Evolutionary conservation across 2,797 vertebrate species (phyloP), one percentile per base, ranked within the genome.

Genomic region (Characodon lateralis): DNA sequence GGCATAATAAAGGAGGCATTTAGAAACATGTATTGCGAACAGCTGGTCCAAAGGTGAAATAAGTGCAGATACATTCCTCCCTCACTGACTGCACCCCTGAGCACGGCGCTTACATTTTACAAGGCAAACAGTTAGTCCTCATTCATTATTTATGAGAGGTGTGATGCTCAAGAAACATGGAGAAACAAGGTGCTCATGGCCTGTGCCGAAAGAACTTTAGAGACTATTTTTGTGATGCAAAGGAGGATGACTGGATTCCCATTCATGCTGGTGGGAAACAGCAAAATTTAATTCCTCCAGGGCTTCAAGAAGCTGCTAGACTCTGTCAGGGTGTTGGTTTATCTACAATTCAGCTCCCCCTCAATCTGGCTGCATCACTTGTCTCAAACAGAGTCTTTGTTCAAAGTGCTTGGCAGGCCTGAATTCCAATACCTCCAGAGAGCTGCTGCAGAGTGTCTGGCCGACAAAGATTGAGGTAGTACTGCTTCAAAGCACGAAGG

Each of bases 71-170:
- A 78, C 72, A n/a, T 79, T 70, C 46, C 53, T 77, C 83, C 31
- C 72, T 72, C 61, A 74, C 81, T 79, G 80, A 78, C 82, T 76
- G 41, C 79, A 84, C 73, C 83, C 84, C 77, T 82, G 75, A 85
- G 79, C 75, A 83, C 80, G 81, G 79, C 41, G 48, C 86, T 70
- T 77, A 72, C 74, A 65, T 80, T 91, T 83, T 84, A 86, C 79
- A 76, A 86, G 73, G 83, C 78, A 84, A 90, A 83, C 87, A 87
- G 84, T 87, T 92, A 70, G 72, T 26, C 72, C 65, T 78, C 81
- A 81, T 91, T 84, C 59, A 89, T 89, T 86, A 90, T 91, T 84
- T 69, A 91, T 90, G 76, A 83, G 84, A 84, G 80, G 85, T 76
- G 73, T 77, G 79, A 72, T 75, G 84, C 66, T 18, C 73, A 65